A percentile compares a stretch with the other conserved stretches of the same genome.
phyloP scores from a whole-genome alignment of 35 echinoderm and acorn worm species.

The Acanthaster planci region DNA sequence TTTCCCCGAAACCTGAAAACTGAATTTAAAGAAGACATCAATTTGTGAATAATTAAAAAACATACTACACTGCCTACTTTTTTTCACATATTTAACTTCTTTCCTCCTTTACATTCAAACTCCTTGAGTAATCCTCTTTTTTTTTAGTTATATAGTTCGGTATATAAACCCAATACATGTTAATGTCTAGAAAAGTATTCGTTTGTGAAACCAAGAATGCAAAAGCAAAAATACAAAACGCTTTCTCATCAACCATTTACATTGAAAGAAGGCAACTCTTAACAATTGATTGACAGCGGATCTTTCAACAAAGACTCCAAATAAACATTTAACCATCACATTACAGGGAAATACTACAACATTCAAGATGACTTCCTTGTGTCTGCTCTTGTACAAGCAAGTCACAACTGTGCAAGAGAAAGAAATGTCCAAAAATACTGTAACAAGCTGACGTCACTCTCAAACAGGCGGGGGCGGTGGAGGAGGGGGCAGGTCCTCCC shows the following conservation, averaged over 20 bases:
- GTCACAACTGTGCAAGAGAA: background rate
- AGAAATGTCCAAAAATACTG: background rate
- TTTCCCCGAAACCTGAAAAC: too few species aligned
- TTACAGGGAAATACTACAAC: background rate
- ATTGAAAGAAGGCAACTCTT: background rate
- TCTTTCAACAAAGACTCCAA: background rate
- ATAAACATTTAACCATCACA: background rate
- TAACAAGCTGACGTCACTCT: background rate
- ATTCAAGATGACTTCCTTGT: background rate
- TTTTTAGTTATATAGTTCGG: background rate
- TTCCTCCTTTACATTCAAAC: background rate
- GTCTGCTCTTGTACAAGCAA: background rate
- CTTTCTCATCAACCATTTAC: background rate
- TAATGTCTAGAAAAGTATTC: background rate
- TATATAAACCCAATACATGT: background rate
- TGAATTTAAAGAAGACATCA: too few species aligned
- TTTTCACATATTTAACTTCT: background rate
- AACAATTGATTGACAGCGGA: background rate
- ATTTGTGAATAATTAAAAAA: too few species aligned
- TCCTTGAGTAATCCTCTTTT: background rate
- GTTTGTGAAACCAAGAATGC: background rate
- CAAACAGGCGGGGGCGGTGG: constrained; percentile 34
- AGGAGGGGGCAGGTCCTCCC: constrained; percentile 29
- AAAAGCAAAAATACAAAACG: background rate
- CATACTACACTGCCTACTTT: too few species aligned